These are phyloP conservation scores for Ametastegia equiseti DNA, from an alignment of 2,888 invertebrate species.

Conservation along the genomic window DNA sequence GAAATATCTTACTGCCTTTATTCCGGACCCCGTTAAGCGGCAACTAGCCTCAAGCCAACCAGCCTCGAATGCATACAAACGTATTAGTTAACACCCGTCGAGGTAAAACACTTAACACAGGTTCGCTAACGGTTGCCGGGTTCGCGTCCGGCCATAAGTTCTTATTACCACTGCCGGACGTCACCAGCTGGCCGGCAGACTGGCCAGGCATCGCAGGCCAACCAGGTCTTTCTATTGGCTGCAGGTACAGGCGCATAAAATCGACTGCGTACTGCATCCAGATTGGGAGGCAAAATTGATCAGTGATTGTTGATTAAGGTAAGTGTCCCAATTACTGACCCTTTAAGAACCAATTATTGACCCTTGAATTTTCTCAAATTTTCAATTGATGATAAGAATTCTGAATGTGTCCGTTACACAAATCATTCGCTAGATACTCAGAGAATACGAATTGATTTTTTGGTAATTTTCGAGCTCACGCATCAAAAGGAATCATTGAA, in stretches of 20 bases:
- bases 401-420: too few species aligned
- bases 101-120: constrained; percentile 70
- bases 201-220: neutral
- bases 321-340: too few species aligned
- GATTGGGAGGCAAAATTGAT: too few species aligned
- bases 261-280: neutral
- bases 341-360: too few species aligned
- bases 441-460: too few species aligned
- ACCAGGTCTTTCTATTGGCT: too few species aligned
- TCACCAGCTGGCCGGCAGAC: constrained; percentile 15
- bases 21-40: neutral
- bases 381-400: too few species aligned
- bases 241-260: neutral
- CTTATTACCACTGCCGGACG: constrained; percentile 26
- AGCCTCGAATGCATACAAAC: constrained; percentile 49
- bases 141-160: constrained; percentile 47
- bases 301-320: too few species aligned
- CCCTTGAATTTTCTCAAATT: too few species aligned
- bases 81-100: constrained; percentile 70
- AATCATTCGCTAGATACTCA: too few species aligned
- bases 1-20: neutral
- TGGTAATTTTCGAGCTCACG: too few species aligned
- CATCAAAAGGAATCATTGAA: too few species aligned
- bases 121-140: constrained; percentile 63
- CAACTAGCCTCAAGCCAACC: neutral